Conservation (phyloP, 2,797 vertebrate genomes). For the Chromobotia macracanthus region DNA sequence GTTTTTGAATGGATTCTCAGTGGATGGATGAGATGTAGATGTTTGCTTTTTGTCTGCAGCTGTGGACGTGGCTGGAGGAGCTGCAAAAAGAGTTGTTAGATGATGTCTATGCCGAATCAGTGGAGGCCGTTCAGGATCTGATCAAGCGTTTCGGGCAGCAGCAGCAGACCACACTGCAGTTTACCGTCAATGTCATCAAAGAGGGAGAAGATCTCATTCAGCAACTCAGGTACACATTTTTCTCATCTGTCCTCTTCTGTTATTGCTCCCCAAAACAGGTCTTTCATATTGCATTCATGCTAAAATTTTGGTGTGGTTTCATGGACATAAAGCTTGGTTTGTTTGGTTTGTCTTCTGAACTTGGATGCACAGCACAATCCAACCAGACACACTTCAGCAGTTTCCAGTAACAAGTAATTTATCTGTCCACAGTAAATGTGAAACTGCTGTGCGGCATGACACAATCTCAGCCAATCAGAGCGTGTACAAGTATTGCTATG, state of each 20-base stretch:
- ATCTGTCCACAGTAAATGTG: background rate
- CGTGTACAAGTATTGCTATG: too few relatives aligned
- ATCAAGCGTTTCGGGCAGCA: conserved; percentile 91
- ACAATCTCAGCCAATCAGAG: too few relatives aligned
- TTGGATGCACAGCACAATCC: background rate
- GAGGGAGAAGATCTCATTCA: conserved; percentile 91
- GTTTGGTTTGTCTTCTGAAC: conserved; percentile 7
- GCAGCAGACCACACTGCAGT: conserved; percentile 88
- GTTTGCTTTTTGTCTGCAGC: conserved; percentile 65
- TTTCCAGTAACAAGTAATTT: background rate
- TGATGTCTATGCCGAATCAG: conserved; percentile 89
- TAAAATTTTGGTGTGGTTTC: background rate
- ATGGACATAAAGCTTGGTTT: background rate
- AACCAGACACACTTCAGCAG: background rate
- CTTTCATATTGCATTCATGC: background rate
- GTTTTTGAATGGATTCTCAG: conserved; percentile 15
- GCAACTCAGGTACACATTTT: conserved; percentile 81
- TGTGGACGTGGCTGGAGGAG: conserved; percentile 92
- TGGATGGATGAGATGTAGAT: conserved; percentile 50
- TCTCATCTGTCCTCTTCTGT: background rate
- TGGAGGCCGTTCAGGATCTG: conserved; percentile 90
- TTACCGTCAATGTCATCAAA: conserved; percentile 91
- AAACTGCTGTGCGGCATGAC: background rate
- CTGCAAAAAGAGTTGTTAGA: conserved; percentile 89
- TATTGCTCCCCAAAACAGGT: background rate